Evolutionary conservation across 2,888 invertebrate genomes (phyloP), one percentile per base, ranked within the genome.

Genomic region (Sesamia inferens): DNA sequence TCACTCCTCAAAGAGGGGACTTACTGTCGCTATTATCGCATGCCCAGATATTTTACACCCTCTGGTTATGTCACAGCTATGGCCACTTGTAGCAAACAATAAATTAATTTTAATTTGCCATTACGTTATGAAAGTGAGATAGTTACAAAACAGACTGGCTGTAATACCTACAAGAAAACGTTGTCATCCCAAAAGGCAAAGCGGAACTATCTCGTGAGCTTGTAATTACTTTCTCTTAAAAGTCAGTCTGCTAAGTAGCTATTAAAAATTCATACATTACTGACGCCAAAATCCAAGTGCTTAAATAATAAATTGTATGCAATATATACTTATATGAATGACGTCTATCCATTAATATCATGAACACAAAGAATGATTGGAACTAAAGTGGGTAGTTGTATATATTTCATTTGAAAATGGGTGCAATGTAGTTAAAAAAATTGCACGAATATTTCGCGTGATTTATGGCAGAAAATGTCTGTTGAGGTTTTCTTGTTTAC

Each of bases 321-420:
- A 71, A 65, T 54, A 22, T 31, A 65, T 71, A n/a, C n/a, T n/a
- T n/a, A 67, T 54, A 67, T 64, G 64, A 77, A 78, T 71, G 42
- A 11, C 24, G 2, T 11, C n/a, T 16, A 10, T 57, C 57, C 78
- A 71, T 78, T 72, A 64, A 5, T 13, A 59, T 14, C 63, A 68
- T 73, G 68, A 68, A 24, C 16, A 31, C 42, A 79, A 57, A 65
- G 14, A 24, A 24, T 11, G 8, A n/a, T 11, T 57, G 14, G 68
- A 72, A n/a, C 59, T 39, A 0, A 54, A 74, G 19, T 48, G 55
- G 63, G 44, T 55, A 44, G 48, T 57, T 78, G 51, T 66, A 31
- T 69, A 59, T 66, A 64, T 69, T 67, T 69, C 16, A 69, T 74
- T 69, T 55, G 24, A n/a, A 64, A 67, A 68, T 76, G 77, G 51